Base-by-base conservation (phyloP, 2,113 vertebrate genomes). In the Cynocephalus volans region DNA sequence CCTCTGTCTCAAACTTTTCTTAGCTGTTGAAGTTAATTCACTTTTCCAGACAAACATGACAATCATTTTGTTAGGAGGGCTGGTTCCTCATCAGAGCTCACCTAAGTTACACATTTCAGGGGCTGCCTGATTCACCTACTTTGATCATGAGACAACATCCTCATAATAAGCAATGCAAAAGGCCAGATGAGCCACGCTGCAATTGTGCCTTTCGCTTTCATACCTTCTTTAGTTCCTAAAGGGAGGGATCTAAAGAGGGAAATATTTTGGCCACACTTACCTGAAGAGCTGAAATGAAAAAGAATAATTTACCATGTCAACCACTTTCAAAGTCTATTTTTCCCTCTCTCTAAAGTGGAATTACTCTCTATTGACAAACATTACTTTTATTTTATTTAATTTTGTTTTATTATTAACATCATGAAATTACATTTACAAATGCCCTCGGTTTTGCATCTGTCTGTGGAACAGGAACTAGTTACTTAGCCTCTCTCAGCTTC, bases 221-320 rank as follows among this genome's bases (percentile, higher is more conserved):
- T 62, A 50, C 19, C 0, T 6, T 83, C 58, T 70, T 84, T 90
- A 83, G 41, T 72, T 94, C 11, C 4, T 79, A 92, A 64, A 84
- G 50, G 18, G 60, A 96, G 62, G 23, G 21, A 48, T 60, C 64
- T 60, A 86, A 91, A 95, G 83, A 94, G 17, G 15, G 41, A 92
- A 90, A 17, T 84, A 75, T 80, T 92, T 81, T 83, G 69, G 41
- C 45, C 48, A 65, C n/a, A 88, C 14, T 45, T 90, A 12, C 82
- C 36, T 90, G n/a, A 94, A 96, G 56, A 79, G 56, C 64, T 79
- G 31, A 95, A 64, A 75, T 36, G 14, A 62, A 97, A 90, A 93
- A 33, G 48, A 82, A 82, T 24, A 23, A 14, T 45, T 80, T 62
- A 83, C 5, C 41, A 93, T 45, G 41, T 26, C 67, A 70, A 89